phyloP scores from a whole-genome alignment of 2,888 invertebrate genomes.

The Podabrus alpinus region DNA sequence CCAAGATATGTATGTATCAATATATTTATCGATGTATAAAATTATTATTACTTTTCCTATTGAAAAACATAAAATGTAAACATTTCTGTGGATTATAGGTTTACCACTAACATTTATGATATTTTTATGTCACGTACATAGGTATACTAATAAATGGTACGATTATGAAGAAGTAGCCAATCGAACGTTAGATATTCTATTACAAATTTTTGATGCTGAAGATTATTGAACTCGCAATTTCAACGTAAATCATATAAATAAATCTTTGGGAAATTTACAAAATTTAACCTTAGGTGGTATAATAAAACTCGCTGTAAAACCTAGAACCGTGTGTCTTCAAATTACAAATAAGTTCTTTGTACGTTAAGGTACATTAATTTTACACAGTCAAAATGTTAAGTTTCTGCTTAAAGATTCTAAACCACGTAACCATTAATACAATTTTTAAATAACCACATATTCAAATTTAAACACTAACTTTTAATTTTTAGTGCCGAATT shows the following conservation, averaged over 20 bases:
- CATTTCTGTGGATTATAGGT: constrained; percentile 17
- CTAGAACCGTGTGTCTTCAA: constrained; percentile 6
- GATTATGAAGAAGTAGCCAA: neutral
- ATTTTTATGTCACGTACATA: constrained; percentile 26
- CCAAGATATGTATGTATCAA: constrained; percentile 7
- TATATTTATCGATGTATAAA: constrained; percentile 23
- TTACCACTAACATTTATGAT: constrained; percentile 17
- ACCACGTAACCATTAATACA: neutral
- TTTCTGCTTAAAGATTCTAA: neutral
- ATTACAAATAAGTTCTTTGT: constrained; percentile 21
- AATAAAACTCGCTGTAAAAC: neutral
- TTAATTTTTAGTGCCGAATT: neutral
- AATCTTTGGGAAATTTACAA: neutral
- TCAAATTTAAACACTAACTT: neutral
- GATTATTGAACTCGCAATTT: neutral
- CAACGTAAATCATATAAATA: neutral
- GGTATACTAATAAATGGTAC: constrained; percentile 14
- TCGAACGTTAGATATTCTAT: neutral
- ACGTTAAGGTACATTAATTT: constrained; percentile 19
- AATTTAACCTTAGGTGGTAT: neutral
- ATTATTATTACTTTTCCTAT: constrained; percentile 25
- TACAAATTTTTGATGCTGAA: neutral
- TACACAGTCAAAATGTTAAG: neutral
- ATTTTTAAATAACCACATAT: neutral
- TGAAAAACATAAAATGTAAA: constrained; percentile 23